Evolutionary conservation across 35 echinoderm and acorn worm genomes (phyloP), one percentile per base, ranked within the genome.

Genomic region (Ophioderma brevispina): DNA sequence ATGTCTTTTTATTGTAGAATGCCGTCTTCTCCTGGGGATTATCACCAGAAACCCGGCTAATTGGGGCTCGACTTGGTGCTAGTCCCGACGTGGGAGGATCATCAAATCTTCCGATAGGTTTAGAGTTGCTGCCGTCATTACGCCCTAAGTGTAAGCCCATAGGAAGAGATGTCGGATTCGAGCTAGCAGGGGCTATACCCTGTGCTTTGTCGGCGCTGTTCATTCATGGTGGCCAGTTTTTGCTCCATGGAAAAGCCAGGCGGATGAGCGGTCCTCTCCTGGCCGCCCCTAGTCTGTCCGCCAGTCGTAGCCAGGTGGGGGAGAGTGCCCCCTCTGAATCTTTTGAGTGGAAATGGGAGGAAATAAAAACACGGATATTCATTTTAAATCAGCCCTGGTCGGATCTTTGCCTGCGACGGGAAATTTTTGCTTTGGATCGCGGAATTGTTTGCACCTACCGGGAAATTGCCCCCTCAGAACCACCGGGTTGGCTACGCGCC

Each of bases 161-260:
- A 0, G 64, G 64, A 4, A 32, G 19, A 28, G 35, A 31, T 78
- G 86, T 17, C 75, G 43, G 55, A 33, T 70, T 6, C 17, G 59
- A 78, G 38, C 14, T 77, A 37, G 13, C 38, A 43, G 85, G 85
- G 85, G 85, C 85, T 87, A 34, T 76, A 87, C 76, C 85, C 85
- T 64, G 85, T 87, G 85, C 85, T 77, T 33, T 87, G 8, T 52
- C 46, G 46, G 46, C 46, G 46, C 46, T 70, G 10, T 70, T 17
- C 41, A 8, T 46, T 70, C 23, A 70, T 70, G 10, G n/a, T 70
- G 59, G n/a, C 2, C 2, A 8, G n/a, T 8, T 70, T 70, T 70
- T 25, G 59, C 59, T 70, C 59, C n/a, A n/a, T 15, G 10, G 17
- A 46, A 2, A 13, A 70, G 59, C 59, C n/a, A 70, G 59, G 59